These are phyloP conservation scores for Apamea anceps DNA, from an alignment of 2,888 invertebrate species.

Conservation along the genomic window DNA sequence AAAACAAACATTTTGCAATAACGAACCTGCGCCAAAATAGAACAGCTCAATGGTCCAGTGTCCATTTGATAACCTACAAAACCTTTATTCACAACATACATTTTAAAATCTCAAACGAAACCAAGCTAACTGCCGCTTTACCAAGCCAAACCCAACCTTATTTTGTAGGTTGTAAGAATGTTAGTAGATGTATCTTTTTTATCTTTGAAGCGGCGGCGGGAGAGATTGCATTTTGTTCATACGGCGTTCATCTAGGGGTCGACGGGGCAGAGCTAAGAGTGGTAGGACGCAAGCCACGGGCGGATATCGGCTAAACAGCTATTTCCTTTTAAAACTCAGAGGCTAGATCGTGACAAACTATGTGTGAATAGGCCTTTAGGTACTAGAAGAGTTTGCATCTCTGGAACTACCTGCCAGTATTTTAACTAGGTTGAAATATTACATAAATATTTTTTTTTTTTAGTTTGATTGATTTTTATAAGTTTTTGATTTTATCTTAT, in stretches of 20 bases:
- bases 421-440: too few species aligned
- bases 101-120: conserved; percentile 72
- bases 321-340: conserved; percentile 38
- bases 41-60: conserved; percentile 43
- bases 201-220: conserved; percentile 74
- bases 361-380: conserved; percentile 2
- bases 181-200: conserved; percentile 66
- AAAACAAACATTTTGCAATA: conserved; percentile 41
- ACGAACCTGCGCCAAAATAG: conserved; percentile 34
- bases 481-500: too few species aligned
- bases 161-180: conserved; percentile 42
- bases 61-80: conserved; percentile 70
- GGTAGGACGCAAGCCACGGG: conserved; percentile 55
- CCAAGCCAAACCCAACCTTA: conserved; percentile 61
- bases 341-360: neutral
- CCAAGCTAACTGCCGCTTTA: conserved; percentile 4
- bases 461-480: too few species aligned
- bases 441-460: too few species aligned
- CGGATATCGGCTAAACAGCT: conserved; percentile 53
- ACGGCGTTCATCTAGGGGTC: conserved; percentile 80
- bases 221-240: conserved; percentile 85
- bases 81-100: conserved; percentile 68
- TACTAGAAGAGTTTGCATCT: neutral
- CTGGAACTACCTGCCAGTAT: too few species aligned
- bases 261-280: conserved; percentile 72